Evolutionary conservation across 2,797 vertebrate genomes (phyloP), one percentile per base, ranked within the genome.

Genomic region (Bryconaethiops microstoma): DNA sequence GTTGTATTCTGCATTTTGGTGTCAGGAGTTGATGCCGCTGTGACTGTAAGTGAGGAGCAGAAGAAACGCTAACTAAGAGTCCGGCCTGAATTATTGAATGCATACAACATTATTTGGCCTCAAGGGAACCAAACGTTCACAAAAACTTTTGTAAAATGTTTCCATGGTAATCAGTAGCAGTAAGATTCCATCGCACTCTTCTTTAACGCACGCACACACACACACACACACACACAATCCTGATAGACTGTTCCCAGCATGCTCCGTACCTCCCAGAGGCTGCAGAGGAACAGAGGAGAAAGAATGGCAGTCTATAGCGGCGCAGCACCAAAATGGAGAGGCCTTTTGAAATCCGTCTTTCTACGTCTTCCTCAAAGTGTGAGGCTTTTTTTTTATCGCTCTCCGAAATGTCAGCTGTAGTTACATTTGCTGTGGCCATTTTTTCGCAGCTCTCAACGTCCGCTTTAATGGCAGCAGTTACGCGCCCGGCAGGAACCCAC

Each of bases 401-500:
- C 55, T 59, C 54, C 50, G 21, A 55, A 82, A 64, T 59, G 68
- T 82, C 80, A 52, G 69, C 69, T 60, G 69, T 54, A 39, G 69
- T 82, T 77, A 65, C 62, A 52, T 68, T 78, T 52, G 39, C 80
- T 35, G 57, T 7, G 57, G 75, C 75, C 75, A 48, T 67, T 67
- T 67, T 73, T 77, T 77, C 57, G 5, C 62, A 50, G 40, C 62
- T 77, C 62, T 54, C 16, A 16, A 10, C 50, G 17, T 68, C 50
- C 45, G 80, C 68, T 77, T 74, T 74, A 82, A 82, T 29, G 80
- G 62, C 69, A 60, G 75, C 12, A 68, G 75, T 82, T 72, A 74
- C 40, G 35, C 45, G 42, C 75, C 75, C 80, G 74, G 80, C 75
- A 42, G 55, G 75, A 48, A 69, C 69, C 55, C n/a, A 52, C 50